Percentiles rank a stretch among this genome's conserved stretches.
Conservation (phyloP, 2,113 vertebrate genomes). For the Nansenia antarctica region DNA sequence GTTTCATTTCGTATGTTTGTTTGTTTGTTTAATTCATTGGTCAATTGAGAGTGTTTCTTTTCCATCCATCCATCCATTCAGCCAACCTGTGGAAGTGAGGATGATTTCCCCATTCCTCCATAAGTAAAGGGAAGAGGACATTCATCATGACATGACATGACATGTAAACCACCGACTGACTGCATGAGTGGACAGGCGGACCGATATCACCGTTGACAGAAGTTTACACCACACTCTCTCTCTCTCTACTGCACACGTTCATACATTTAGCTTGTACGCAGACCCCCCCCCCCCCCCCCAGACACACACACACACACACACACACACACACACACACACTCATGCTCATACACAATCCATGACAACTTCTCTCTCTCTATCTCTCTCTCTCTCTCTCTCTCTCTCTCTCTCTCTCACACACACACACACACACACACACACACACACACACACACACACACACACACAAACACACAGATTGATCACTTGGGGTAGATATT, state of each 20-base stretch:
- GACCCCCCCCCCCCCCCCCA: no score
- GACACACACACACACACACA: neutral
- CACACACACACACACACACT: neutral
- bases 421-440: slow-evolving; percentile 14
- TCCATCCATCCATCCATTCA: neutral
- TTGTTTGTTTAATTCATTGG: neutral
- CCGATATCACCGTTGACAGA: slow-evolving; percentile 44
- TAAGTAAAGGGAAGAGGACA: slow-evolving; percentile 26
- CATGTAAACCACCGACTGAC: slow-evolving; percentile 53
- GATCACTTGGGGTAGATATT: slow-evolving; percentile 16
- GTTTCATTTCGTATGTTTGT: neutral
- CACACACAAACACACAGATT: slow-evolving; percentile 26
- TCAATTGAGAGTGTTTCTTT: neutral
- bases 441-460: neutral
- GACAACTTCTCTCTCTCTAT: no score
- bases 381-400: neutral
- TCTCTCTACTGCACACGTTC: neutral
- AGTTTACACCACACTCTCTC: slow-evolving; percentile 34
- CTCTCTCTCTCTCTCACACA: neutral
- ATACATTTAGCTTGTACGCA: slow-evolving; percentile 9
- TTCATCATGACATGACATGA: slow-evolving; percentile 50
- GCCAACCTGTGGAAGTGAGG: neutral
- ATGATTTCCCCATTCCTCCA: neutral
- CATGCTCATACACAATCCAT: no score
- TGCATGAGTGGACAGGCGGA: slow-evolving; percentile 28